Conservation (phyloP, 2,888 invertebrate species). For the Glyphotaelius pellucidus region DNA sequence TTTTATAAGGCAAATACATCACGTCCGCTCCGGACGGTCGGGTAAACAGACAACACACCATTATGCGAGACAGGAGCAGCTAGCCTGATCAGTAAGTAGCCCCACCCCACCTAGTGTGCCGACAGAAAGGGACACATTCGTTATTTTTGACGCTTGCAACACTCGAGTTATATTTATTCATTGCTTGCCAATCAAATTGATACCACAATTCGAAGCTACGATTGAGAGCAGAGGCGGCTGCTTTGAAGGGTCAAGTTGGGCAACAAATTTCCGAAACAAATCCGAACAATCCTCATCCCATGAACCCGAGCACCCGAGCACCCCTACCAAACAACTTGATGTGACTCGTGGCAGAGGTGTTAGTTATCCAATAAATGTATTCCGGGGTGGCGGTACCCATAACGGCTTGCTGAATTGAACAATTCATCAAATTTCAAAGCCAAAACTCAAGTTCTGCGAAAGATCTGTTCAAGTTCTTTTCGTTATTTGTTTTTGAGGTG, state of each 20-base stretch:
- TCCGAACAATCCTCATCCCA: too few species aligned
- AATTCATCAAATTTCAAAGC: too few species aligned
- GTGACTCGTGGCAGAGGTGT: too few species aligned
- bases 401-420: too few species aligned
- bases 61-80: not conserved
- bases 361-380: too few species aligned
- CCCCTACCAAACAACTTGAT: too few species aligned
- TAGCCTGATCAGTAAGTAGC: not conserved
- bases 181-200: not conserved
- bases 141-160: not conserved
- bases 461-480: too few species aligned
- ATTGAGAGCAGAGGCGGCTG: not conserved
- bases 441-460: too few species aligned
- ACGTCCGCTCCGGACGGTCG: not conserved
- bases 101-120: not conserved
- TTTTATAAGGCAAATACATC: slow-evolving; percentile 22
- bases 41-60: slow-evolving; percentile 9
- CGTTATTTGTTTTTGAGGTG: too few species aligned
- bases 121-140: not conserved
- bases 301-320: too few species aligned
- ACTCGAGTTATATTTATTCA: not conserved
- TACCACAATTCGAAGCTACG: not conserved
- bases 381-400: too few species aligned
- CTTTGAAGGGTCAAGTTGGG: not conserved
- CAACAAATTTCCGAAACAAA: not conserved